These are phyloP conservation scores for Nysson spinosus DNA, from an alignment of 2,888 invertebrate species.

Conservation along the genomic window DNA sequence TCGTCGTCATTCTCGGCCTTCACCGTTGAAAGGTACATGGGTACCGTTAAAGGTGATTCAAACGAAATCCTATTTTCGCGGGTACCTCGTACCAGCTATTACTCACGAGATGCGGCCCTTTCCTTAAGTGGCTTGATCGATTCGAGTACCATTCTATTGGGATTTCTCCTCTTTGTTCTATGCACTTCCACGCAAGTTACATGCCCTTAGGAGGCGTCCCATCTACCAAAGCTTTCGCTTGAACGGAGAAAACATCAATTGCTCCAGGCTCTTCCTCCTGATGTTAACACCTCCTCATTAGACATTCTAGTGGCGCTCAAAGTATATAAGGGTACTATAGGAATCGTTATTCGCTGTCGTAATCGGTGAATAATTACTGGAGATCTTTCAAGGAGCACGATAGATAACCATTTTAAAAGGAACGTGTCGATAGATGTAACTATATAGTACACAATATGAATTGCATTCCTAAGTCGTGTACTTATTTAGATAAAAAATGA, in stretches of 20 bases:
- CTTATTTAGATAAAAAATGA: no score
- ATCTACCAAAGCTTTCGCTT: conserved; percentile 31
- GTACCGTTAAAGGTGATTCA: conserved; percentile 10
- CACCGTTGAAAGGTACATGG: conserved; percentile 42
- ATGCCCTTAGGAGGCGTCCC: conserved; percentile 30
- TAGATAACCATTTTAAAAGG: no score
- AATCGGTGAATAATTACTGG: no score
- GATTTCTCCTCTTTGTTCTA: conserved; percentile 49
- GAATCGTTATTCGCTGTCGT: no score
- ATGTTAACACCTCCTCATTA: conserved; percentile 23
- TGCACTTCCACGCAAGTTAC: conserved; percentile 46
- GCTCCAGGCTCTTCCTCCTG: conserved; percentile 15
- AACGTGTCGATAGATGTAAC: no score
- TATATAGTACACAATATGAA: no score
- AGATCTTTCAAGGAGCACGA: no score
- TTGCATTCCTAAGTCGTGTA: no score
- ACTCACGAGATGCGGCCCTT: conserved; percentile 44
- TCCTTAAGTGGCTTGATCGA: conserved; percentile 52
- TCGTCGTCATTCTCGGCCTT: conserved; percentile 28
- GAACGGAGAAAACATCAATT: conserved; percentile 45
- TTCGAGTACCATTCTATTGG: conserved; percentile 26
- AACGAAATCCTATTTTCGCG: conserved; percentile 59
- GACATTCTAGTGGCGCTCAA: no score
- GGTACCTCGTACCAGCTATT: conserved; percentile 48
- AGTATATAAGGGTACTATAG: no score